phyloP scores from a whole-genome alignment of 2,797 vertebrate species.

The Takifugu ocellatus region DNA sequence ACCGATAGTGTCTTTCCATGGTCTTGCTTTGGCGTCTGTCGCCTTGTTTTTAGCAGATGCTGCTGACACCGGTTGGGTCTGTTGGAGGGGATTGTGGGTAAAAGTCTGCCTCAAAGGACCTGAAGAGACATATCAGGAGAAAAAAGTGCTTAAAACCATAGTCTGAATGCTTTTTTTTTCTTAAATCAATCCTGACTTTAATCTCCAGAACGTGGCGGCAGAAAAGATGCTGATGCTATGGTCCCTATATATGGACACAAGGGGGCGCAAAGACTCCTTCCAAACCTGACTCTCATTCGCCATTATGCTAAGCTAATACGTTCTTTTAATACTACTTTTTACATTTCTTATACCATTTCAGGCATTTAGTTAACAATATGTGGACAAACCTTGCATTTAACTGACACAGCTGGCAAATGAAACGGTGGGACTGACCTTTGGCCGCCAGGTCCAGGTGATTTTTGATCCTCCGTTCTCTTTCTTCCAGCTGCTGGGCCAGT shows the following conservation, averaged over 20 bases:
- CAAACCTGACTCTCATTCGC: too few species aligned
- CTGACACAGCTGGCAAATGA: too few species aligned
- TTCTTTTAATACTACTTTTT: too few species aligned
- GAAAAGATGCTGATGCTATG: background rate
- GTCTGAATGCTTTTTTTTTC: background rate
- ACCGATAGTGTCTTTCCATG: slow-evolving; percentile 76
- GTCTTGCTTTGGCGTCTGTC: slow-evolving; percentile 49
- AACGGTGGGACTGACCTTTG: slow-evolving; percentile 70
- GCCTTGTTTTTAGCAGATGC: slow-evolving; percentile 49
- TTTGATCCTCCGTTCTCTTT: slow-evolving; percentile 82
- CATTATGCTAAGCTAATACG: too few species aligned
- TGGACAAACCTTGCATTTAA: too few species aligned
- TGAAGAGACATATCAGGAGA: slow-evolving; percentile 32
- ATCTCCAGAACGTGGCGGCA: background rate
- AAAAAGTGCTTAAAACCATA: background rate
- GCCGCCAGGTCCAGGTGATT: slow-evolving; percentile 82
- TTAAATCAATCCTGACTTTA: too few species aligned
- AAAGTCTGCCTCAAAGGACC: slow-evolving; percentile 88
- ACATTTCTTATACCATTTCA: background rate
- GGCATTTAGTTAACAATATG: too few species aligned
- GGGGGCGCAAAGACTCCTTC: background rate
- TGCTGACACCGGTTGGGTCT: slow-evolving; percentile 41
- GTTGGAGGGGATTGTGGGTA: slow-evolving; percentile 83
- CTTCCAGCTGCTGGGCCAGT: slow-evolving; percentile 76
- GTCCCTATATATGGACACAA: background rate